These are phyloP conservation scores for Napeogenes sylphis DNA, from an alignment of 2,888 invertebrate species.

Conservation along the genomic window DNA sequence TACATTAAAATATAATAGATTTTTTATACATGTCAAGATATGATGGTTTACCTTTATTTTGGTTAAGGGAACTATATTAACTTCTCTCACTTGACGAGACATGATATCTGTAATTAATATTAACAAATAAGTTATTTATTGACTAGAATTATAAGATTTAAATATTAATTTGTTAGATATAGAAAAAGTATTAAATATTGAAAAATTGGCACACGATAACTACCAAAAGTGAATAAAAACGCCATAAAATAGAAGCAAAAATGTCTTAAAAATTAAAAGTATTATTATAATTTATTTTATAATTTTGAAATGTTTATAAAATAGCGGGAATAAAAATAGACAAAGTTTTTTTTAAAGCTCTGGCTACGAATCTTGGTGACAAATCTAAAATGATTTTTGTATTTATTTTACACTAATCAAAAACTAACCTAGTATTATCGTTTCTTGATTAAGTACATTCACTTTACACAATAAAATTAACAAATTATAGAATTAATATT, in stretches of 20 bases:
- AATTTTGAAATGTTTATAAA: slow-evolving; percentile 33
- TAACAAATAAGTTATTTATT: too few relatives aligned
- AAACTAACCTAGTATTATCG: slow-evolving; percentile 29
- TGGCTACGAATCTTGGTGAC: slow-evolving; percentile 43
- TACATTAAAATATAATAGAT: too few relatives aligned
- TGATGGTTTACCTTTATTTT: slow-evolving; percentile 44
- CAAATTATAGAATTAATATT: neutral
- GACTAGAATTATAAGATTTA: neutral
- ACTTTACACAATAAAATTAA: slow-evolving; percentile 7
- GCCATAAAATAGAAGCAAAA: neutral
- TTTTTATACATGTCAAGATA: too few relatives aligned
- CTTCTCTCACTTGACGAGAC: slow-evolving; percentile 38
- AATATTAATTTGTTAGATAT: neutral
- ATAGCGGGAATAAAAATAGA: slow-evolving; percentile 57
- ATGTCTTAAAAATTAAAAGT: neutral
- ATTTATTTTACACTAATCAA: slow-evolving; percentile 35
- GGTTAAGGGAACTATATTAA: slow-evolving; percentile 41
- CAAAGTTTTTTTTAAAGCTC: slow-evolving; percentile 57
- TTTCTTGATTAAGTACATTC: neutral
- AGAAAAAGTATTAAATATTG: neutral
- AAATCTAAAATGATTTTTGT: slow-evolving; percentile 17
- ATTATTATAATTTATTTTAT: neutral
- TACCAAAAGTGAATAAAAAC: neutral
- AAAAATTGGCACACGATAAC: neutral
- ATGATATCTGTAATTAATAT: slow-evolving; percentile 26